These are phyloP conservation scores for Zosterops lateralis DNA, from an alignment of 2,113 vertebrate species.

Conservation along the genomic window DNA sequence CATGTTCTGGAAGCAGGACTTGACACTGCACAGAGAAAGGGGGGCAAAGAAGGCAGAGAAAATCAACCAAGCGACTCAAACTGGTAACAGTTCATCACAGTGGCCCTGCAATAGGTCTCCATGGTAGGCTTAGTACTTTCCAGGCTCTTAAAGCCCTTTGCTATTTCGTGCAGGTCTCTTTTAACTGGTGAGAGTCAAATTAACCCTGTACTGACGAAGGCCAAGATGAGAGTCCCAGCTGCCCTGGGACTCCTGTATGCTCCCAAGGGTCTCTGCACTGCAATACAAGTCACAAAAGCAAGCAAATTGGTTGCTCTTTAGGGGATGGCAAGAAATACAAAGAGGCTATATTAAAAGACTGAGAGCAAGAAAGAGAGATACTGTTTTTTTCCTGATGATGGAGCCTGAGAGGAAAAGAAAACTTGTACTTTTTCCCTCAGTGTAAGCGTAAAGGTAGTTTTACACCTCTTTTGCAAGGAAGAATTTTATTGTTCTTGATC, in stretches of 20 bases:
- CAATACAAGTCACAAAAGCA: neutral
- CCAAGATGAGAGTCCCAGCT: neutral
- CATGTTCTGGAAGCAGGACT: conserved; percentile 99
- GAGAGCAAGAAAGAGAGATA: neutral
- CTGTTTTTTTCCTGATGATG: accelerated
- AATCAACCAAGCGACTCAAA: neutral
- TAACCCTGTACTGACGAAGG: neutral
- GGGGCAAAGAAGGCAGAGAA: neutral
- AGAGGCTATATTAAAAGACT: neutral
- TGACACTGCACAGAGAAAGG: conserved; percentile 80
- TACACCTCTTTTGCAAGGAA: neutral
- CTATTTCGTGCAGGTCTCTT: neutral
- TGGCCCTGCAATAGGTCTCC: neutral
- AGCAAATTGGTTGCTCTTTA: neutral
- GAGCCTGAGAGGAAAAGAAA: neutral
- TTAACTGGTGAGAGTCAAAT: neutral
- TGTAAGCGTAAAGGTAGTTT: neutral
- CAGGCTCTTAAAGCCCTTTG: neutral
- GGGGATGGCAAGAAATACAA: neutral
- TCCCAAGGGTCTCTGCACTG: neutral
- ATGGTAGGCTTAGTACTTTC: neutral
- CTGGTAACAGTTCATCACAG: neutral
- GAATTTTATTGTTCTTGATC: neutral
- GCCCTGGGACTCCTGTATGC: neutral
- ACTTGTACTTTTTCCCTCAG: neutral